Evolutionary conservation across 2,888 invertebrate species (phyloP).

Genomic region (Erynnis tages): DNA sequence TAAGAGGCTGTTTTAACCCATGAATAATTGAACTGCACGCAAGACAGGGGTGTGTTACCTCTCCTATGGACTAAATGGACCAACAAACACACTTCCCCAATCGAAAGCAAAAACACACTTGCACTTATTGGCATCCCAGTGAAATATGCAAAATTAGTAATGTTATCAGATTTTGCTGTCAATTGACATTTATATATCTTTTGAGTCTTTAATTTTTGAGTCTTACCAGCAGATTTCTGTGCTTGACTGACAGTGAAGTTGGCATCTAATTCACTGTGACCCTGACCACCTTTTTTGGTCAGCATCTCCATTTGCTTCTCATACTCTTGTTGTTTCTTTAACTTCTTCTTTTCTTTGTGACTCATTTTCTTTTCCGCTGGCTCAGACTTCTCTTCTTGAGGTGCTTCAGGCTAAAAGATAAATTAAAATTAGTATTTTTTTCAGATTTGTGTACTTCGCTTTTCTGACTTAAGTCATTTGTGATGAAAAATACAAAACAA

Average conservation of each 20-base stretch:
- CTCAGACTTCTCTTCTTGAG: constrained; percentile 53
- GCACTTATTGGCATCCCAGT: too few relatives aligned
- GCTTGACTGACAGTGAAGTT: constrained; percentile 98
- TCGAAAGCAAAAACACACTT: too few relatives aligned
- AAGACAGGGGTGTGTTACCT: too few relatives aligned
- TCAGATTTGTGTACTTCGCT: neutral
- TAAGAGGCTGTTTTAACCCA: too few relatives aligned
- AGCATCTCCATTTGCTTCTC: constrained; percentile 92
- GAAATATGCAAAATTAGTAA: too few relatives aligned
- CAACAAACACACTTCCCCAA: too few relatives aligned
- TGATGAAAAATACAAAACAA: neutral
- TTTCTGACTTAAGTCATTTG: neutral
- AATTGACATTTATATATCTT: too few relatives aligned
- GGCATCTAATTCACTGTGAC: constrained; percentile 93
- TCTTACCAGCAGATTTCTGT: constrained; percentile 84
- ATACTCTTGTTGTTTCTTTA: constrained; percentile 94
- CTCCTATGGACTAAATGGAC: too few relatives aligned
- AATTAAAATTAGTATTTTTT: too few relatives aligned
- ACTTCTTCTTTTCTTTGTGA: constrained; percentile 95
- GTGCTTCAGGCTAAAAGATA: constrained; percentile 43
- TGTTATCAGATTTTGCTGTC: too few relatives aligned
- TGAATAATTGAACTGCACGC: too few relatives aligned
- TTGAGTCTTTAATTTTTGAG: too few relatives aligned
- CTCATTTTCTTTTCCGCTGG: constrained; percentile 88
- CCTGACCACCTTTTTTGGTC: constrained; percentile 93